Percentiles rank a stretch among this genome's conserved stretches.
These are phyloP conservation scores for Mamestra brassicae DNA, from an alignment of 2,888 invertebrate genomes.

Conservation along the genomic window DNA sequence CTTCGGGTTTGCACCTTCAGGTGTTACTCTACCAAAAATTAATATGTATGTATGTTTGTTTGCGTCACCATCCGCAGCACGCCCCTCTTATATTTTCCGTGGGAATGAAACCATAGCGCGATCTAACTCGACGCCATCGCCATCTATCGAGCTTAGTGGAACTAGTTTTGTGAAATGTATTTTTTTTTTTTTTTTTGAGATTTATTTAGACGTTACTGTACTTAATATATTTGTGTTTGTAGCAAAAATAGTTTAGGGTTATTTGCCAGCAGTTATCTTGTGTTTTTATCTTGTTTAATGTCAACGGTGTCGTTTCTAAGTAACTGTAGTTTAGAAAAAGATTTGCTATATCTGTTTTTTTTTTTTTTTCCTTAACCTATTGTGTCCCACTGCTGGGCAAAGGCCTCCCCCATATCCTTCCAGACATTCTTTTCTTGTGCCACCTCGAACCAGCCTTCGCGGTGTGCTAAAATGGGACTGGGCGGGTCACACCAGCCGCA, in stretches of 20 bases:
- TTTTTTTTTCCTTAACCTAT: too few species aligned
- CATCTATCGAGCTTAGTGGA: conserved; percentile 35
- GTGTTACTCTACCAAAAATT: conserved; percentile 25
- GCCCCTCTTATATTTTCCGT: conserved; percentile 1
- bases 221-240: background rate
- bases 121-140: conserved; percentile 40
- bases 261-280: background rate
- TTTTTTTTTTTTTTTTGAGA: background rate
- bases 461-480: too few species aligned
- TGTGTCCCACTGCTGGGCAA: too few species aligned
- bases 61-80: rapidly evolving
- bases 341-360: background rate
- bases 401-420: too few species aligned
- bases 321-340: background rate
- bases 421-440: too few species aligned
- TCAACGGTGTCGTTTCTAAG: background rate
- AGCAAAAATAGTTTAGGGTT: background rate
- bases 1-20: background rate
- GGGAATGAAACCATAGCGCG: conserved; percentile 27
- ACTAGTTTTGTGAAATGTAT: background rate
- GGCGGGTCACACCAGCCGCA: too few species aligned
- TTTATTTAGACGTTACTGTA: background rate
- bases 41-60: conserved; percentile 36
- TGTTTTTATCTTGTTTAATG: background rate
- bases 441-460: too few species aligned